Evolutionary conservation across 2,797 vertebrate species (phyloP), one percentile per base, ranked within the genome.

Genomic region (Hoplostethus atlanticus): DNA sequence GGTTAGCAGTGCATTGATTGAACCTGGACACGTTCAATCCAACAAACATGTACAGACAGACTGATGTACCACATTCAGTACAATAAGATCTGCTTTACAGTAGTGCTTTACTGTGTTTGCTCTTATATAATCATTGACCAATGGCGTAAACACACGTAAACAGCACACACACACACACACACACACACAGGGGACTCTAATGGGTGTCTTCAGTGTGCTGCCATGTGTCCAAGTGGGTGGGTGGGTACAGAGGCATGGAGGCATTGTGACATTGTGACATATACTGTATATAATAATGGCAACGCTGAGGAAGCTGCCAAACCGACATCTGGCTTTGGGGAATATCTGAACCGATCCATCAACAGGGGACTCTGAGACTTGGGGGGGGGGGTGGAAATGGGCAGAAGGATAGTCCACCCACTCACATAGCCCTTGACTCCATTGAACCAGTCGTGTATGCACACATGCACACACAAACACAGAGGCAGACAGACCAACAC

Each of bases 61-160:
- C 44, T 5, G 44, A 46, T 4, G 12, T 5, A 15, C n/a, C 47
- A n/a, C 59, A 64, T 67, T 83, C 38, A 69, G 46, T 17, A 46
- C 47, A 73, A 55, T 57, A 56, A 50, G 60, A 64, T 28, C 76
- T 84, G 67, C 74, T 73, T 68, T 73, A 62, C 77, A 73, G 2
- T 6, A 36, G 12, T n/a, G n/a, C n/a, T n/a, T n/a, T n/a, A 42
- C 10, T 0, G 28, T 16, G 28, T 46, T 52, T 11, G 25, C 8
- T 63, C 77, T 84, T 85, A 87, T 87, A 85, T 85, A 68, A 28
- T 28, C 46, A 25, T 0, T 28, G 28, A 28, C 28, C 50, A 36
- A 6, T 89, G 86, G 87, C 89, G 87, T 73, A 87, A 80, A 77
- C 65, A 53, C 12, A 72, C 89, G 86, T 72, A 87, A 79, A 76